phyloP scores from a whole-genome alignment of 2,888 invertebrate species.

The Phasia obesa region DNA sequence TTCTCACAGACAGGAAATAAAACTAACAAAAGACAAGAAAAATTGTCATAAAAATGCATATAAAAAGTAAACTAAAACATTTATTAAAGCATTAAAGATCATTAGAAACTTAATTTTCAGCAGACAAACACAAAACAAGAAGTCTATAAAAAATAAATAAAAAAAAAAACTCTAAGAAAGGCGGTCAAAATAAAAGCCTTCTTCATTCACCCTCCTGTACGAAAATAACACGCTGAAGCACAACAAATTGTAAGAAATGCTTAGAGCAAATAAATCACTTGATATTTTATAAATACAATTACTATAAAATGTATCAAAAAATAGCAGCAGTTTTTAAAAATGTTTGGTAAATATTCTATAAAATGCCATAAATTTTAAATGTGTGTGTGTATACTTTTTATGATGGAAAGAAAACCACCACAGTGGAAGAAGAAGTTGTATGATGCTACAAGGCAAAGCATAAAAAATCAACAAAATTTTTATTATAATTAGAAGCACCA shows the following conservation, averaged over 20 bases:
- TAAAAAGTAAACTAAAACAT: slow-evolving; percentile 42
- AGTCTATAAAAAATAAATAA: slow-evolving; percentile 28
- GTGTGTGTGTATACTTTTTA: slow-evolving; percentile 19
- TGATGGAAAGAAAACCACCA: slow-evolving; percentile 44
- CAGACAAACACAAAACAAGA: slow-evolving; percentile 4
- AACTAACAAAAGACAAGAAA: slow-evolving; percentile 25
- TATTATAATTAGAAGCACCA: slow-evolving; percentile 61
- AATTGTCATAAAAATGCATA: slow-evolving; percentile 25
- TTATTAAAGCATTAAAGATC: slow-evolving; percentile 50
- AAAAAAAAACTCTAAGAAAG: slow-evolving; percentile 3
- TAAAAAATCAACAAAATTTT: slow-evolving; percentile 17
- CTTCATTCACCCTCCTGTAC: not conserved
- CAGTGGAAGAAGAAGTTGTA: slow-evolving; percentile 22
- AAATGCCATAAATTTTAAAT: slow-evolving; percentile 56
- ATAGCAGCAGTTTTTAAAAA: slow-evolving; percentile 25
- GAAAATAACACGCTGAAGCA: not conserved
- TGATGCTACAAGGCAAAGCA: slow-evolving; percentile 14
- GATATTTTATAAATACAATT: slow-evolving; percentile 37
- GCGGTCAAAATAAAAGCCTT: slow-evolving; percentile 42
- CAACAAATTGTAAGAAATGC: slow-evolving; percentile 17
- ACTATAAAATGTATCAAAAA: slow-evolving; percentile 17
- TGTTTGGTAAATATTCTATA: slow-evolving; percentile 53
- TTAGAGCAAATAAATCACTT: slow-evolving; percentile 33
- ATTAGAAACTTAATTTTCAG: slow-evolving; percentile 46
- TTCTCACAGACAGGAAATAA: slow-evolving; percentile 39